Evolutionary conservation across 2,888 invertebrate species (phyloP), one percentile per base, ranked within the genome.

Genomic region (Eristalis arbustorum): DNA sequence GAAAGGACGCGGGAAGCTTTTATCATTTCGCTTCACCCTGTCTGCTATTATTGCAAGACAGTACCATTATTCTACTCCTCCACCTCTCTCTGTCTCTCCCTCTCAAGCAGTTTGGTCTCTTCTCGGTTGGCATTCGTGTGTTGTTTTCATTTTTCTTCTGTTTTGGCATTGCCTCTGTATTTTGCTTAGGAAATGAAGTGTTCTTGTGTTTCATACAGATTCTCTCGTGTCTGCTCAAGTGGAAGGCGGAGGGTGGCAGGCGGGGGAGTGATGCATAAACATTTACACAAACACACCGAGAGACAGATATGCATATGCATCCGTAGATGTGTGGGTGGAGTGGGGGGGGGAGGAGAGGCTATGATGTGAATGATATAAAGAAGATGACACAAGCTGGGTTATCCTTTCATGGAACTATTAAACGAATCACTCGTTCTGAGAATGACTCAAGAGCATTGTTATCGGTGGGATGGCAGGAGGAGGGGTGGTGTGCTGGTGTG

Each of bases 141-240:
- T 74, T 78, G 72, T 73, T 61, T 66, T 63, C 14, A 62, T 67
- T 34, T 6, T 37, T 64, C 31, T 25, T 42, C n/a, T 49, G 49
- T 14, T 49, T 49, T 49, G 49, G 8, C n/a, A 18, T 49, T 18
- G 49, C 49, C 49, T 49, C 49, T 49, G 49, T 28, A 61, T 49
- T 72, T 62, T 85, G 61, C 59, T 72, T 56, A 82, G 82, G 71
- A 79, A 87, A 87, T 87, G 74, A 82, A 87, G 82, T 82, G 78
- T 68, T 78, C 77, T 78, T 78, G 71, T 79, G 78, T 56, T 77
- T 61, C 73, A 49, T 78, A 59, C 61, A 76, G 68, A 73, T 66
- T 84, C 49, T 66, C 49, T 63, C 34, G 28, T 81, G 63, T 61
- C 31, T 73, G 69, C 49, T 69, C 28, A 31, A 74, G 68, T 64